Percentiles rank a stretch among this genome's conserved stretches.
Evolutionary conservation across 2,113 vertebrate species (phyloP).

Genomic region (Peromyscus polionotus): DNA sequence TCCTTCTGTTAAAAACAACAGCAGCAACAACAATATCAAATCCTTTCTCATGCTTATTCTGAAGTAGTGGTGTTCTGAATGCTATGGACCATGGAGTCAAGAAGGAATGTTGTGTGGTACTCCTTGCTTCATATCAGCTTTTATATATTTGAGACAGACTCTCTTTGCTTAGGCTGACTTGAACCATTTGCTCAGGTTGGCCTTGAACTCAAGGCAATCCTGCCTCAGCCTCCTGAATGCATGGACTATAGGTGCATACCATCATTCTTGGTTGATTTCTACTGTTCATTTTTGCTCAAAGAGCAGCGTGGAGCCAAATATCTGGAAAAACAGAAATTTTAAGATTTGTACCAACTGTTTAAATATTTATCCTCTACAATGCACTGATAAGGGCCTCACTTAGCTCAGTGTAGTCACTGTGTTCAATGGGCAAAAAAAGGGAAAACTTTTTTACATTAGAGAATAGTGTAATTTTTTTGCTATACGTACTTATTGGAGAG

Average conservation of each 20-base stretch:
- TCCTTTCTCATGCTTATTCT: not conserved
- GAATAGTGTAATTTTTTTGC: not conserved
- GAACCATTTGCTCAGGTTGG: not conserved
- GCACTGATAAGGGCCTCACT: not conserved
- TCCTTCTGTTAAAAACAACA: not conserved
- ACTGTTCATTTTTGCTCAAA: not conserved
- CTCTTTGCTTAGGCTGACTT: not conserved
- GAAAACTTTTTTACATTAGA: not conserved
- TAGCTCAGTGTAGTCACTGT: not conserved
- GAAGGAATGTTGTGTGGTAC: rapidly evolving
- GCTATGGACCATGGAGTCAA: not conserved
- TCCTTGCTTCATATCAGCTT: not conserved
- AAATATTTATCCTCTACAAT: not conserved
- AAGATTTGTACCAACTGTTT: not conserved
- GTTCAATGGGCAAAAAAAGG: not conserved
- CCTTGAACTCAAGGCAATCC: not conserved
- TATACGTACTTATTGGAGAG: not conserved
- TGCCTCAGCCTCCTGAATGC: not conserved
- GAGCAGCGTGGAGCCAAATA: not conserved
- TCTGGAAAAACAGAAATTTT: not conserved
- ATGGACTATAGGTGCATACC: not conserved
- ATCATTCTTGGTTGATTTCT: too few species aligned
- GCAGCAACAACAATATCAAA: not conserved
- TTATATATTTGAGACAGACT: not conserved
- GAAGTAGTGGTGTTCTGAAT: not conserved